phyloP scores from a whole-genome alignment of 2,113 vertebrate species.

The Limnothrissa miodon region DNA sequence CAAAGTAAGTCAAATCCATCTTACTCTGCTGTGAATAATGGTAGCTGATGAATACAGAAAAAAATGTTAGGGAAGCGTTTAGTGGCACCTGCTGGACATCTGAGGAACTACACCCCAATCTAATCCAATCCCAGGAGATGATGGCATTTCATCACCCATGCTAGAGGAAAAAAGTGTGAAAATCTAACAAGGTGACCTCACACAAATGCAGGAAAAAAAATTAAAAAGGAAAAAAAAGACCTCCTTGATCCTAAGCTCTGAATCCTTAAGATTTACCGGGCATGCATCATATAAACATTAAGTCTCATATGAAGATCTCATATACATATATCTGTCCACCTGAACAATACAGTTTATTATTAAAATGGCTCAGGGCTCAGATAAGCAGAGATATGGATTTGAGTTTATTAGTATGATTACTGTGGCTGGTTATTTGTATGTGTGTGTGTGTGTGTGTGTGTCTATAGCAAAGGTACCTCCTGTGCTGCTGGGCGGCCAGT shows the following conservation, averaged over 20 bases:
- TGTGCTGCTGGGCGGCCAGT: conserved; percentile 38
- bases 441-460: conserved; percentile 6
- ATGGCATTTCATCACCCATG: not conserved
- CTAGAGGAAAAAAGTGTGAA: not conserved
- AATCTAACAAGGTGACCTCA: not conserved
- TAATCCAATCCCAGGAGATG: not conserved
- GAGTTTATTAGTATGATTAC: not conserved
- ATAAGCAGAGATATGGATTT: not conserved
- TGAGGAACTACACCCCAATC: not conserved
- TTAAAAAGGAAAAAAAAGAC: no score
- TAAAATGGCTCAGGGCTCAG: no score
- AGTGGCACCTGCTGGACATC: not conserved
- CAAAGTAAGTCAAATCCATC: no score
- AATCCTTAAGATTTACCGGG: no score
- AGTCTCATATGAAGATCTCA: no score
- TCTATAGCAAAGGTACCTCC: no score
- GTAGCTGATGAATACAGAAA: not conserved
- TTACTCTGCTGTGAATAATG: no score
- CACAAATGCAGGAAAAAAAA: not conserved
- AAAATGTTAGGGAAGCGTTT: not conserved
- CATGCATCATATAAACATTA: no score
- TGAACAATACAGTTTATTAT: no score
- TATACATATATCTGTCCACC: no score
- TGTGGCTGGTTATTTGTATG: not conserved
- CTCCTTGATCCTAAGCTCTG: no score